These are phyloP conservation scores for Origma solitaria DNA, from an alignment of 2,113 vertebrate species.

Conservation along the genomic window DNA sequence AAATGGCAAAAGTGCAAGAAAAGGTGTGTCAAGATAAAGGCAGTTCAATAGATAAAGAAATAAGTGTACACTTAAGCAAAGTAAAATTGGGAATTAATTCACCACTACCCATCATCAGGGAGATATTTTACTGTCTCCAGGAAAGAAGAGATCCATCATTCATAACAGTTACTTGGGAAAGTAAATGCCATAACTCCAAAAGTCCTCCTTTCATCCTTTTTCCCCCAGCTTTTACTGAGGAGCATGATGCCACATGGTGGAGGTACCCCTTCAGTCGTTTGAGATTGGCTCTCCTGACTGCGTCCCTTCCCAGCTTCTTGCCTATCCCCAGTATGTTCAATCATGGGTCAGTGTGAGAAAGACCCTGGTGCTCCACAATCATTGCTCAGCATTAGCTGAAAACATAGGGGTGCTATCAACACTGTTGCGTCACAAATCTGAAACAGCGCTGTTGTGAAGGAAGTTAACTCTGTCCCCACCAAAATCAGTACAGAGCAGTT, in stretches of 20 bases:
- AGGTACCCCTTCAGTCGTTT: neutral
- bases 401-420: fast-evolving
- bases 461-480: neutral
- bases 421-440: neutral
- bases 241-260: fast-evolving
- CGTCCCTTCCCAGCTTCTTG: fast-evolving
- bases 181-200: fast-evolving
- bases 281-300: neutral
- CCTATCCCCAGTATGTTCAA: neutral
- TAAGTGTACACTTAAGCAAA: fast-evolving
- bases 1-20: neutral
- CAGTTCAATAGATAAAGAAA: neutral
- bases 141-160: fast-evolving
- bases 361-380: neutral
- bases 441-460: neutral
- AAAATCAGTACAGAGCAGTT: neutral
- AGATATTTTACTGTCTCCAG: neutral
- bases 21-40: neutral
- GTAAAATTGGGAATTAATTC: neutral
- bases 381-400: neutral
- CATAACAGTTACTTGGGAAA: neutral
- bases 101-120: fast-evolving
- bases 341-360: neutral
- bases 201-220: neutral
- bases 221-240: neutral